Evolutionary conservation across 2,113 vertebrate genomes (phyloP).

Genomic region (Stigmatopora argus): DNA sequence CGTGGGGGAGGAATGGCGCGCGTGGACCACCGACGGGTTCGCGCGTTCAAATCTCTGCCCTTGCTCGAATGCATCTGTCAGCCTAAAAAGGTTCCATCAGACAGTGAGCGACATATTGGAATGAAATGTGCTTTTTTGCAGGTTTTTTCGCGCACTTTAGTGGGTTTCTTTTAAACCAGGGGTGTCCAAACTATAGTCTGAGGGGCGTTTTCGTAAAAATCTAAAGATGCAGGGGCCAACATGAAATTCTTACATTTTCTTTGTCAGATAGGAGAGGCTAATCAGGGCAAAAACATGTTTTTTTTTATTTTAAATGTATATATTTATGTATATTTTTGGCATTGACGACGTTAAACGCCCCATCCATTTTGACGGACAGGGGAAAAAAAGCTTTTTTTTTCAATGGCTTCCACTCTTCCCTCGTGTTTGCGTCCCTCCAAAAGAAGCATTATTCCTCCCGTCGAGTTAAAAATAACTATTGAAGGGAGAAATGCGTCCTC

Average conservation of each 20-base stretch:
- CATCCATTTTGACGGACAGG: no score
- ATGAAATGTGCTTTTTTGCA: constrained; percentile 1
- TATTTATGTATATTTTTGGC: no score
- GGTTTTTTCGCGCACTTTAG: not conserved
- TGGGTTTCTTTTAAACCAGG: constrained; percentile 10
- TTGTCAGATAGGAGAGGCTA: no score
- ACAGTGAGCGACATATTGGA: not conserved
- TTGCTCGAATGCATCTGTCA: constrained; percentile 33
- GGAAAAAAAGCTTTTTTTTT: not conserved
- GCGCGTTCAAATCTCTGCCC: constrained; percentile 30
- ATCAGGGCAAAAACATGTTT: no score
- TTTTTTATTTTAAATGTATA: no score
- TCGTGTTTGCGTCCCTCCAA: not conserved
- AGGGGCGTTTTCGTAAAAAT: no score
- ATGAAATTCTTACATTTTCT: no score
- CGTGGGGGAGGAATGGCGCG: constrained; percentile 36
- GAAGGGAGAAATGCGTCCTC: constrained; percentile 28
- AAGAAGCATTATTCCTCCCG: not conserved
- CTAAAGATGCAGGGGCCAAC: no score
- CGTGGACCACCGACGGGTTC: constrained; percentile 19
- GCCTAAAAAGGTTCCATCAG: constrained; percentile 5
- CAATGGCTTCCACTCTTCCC: not conserved
- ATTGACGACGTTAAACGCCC: no score
- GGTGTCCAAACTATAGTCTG: no score
- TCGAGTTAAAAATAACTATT: constrained; percentile 16